Evolutionary conservation across 2,888 invertebrate genomes (phyloP), one percentile per base, ranked within the genome.

Genomic region (Ceraclea dissimilis): DNA sequence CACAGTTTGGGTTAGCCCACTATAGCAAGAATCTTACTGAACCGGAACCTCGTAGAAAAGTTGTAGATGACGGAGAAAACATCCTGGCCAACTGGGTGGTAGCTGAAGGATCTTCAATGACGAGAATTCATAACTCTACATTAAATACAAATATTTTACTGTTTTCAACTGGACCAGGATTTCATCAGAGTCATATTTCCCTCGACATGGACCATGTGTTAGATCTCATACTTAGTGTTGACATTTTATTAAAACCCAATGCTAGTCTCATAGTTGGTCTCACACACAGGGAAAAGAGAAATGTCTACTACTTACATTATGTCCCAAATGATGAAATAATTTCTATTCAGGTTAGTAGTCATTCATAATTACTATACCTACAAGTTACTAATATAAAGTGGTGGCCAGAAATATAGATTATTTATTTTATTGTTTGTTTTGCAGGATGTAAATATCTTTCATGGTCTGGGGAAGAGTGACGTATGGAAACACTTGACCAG

Each of bases 1-100:
- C 98, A 5, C 99, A 99, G 71, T 99, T 93, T 71, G 99, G 94
- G 0, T 74, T 99, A 56, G 93, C 96, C 10, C 99, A 99, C 74
- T 99, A 94, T 72, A 95, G 94, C 72, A 96, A 97, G 72, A 90
- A 93, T 71, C 73, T 96, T 13, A 90, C 89, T 0, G 93, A 93
- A 66, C 85, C 88, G 0, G 86, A 89, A 63, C 91, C 93, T 0
- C 79, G 86, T 49, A 76, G 83, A 60, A 83, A 82, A 64, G 70
- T 82, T 1, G 70, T 93, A 8, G 93, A 93, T 65, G 89, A 93
- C 68, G 87, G 85, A 0, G 86, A 89, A 64, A 79, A 77, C 61
- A 73, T 80, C 66, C 71, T 80, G 56, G 83, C 81, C 52, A 80
- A 81, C 51, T 93, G 93, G 93, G 76, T 75, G 2, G 80, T 86